A percentile compares a stretch with the other conserved stretches of the same genome.
Conservation (phyloP, 2,113 vertebrate species). For the Cyphomyrus plagiostoma region DNA sequence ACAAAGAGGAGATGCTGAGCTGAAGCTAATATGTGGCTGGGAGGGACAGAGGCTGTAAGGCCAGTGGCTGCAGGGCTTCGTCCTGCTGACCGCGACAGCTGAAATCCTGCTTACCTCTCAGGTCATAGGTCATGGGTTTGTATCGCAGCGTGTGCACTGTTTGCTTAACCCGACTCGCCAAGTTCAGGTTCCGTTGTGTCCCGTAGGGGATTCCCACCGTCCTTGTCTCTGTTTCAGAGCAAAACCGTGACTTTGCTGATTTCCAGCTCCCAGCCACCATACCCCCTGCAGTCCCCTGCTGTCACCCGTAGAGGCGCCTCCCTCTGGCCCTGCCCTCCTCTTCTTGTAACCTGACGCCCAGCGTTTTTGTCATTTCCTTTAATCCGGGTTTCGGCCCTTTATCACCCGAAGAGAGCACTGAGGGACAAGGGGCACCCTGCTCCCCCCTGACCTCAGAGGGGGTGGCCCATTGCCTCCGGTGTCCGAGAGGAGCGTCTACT, state of each 20-base stretch:
- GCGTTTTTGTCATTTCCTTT: conserved; percentile 63
- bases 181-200: background rate
- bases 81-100: background rate
- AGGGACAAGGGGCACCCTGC: conserved; percentile 43
- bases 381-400: no score
- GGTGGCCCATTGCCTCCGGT: background rate
- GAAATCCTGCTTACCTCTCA: conserved; percentile 11
- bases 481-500: background rate
- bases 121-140: conserved; percentile 19
- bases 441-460: background rate
- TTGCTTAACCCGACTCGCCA: background rate
- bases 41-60: background rate
- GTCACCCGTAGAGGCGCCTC: background rate
- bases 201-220: background rate
- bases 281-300: background rate
- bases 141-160: conserved; percentile 28
- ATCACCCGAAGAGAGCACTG: conserved; percentile 39
- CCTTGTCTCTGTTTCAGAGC: background rate
- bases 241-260: background rate
- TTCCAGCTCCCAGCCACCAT: background rate
- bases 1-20: conserved; percentile 49
- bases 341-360: conserved; percentile 54
- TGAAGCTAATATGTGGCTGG: conserved; percentile 42
- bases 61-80: background rate
- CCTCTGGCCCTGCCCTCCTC: conserved; percentile 39